A percentile compares a stretch with the other conserved stretches of the same genome.
Conservation (phyloP, 37 sponge, comb jelly and placozoan genomes). For the Lycopodina hypogea region DNA sequence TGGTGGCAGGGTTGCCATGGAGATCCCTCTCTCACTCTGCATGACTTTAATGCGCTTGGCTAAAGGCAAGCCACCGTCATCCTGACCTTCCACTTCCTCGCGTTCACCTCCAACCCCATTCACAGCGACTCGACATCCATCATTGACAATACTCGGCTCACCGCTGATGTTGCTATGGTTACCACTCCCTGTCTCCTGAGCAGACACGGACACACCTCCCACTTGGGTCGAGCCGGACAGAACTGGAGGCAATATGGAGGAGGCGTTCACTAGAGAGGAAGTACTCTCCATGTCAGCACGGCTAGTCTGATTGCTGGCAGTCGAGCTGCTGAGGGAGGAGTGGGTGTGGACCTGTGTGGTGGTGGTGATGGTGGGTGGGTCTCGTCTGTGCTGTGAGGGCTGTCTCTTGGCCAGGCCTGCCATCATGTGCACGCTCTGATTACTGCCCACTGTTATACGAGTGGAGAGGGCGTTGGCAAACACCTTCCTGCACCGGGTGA, state of each 20-base stretch:
- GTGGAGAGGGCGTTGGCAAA: conserved; percentile 39
- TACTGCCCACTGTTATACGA: conserved; percentile 20
- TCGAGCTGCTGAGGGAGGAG: background rate
- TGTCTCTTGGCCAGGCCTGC: conserved; percentile 29
- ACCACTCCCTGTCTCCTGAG: no score
- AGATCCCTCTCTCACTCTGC: background rate
- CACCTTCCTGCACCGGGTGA: conserved; percentile 19
- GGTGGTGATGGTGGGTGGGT: background rate
- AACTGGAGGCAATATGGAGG: background rate
- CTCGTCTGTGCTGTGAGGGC: background rate
- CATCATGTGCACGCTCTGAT: conserved; percentile 24
- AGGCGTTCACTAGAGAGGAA: background rate
- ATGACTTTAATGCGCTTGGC: conserved; percentile 8
- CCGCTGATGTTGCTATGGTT: background rate
- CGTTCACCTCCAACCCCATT: background rate
- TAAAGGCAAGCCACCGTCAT: background rate
- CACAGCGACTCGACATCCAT: background rate
- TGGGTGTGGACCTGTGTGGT: background rate
- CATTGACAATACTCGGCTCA: background rate
- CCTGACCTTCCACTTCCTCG: background rate
- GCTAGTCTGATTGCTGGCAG: background rate
- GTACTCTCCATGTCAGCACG: background rate
- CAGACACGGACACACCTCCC: no score
- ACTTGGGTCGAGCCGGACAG: background rate
- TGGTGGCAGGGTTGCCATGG: no score